Conservation (phyloP, 2,888 invertebrate species). For the Listrodromus nycthemerus region DNA sequence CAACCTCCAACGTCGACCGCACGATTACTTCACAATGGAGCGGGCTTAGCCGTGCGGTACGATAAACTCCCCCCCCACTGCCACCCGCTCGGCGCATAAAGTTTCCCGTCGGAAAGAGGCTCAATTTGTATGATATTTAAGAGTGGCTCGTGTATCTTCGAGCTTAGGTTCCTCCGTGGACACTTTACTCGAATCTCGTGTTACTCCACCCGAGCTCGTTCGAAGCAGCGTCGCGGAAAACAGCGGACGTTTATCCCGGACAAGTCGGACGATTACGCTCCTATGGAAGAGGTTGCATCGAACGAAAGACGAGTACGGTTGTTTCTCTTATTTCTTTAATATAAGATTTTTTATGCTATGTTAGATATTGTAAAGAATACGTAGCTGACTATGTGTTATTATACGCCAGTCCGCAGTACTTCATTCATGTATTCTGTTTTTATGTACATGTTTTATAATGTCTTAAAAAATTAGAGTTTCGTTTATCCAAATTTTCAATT, state of each 20-base stretch:
- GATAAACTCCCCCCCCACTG: background rate
- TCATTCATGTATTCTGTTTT: too few species aligned
- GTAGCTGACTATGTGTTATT: too few species aligned
- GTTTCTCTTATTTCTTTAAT: background rate
- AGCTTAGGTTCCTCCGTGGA: conserved; percentile 29
- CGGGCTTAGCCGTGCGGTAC: background rate
- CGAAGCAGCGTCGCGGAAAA: conserved; percentile 2
- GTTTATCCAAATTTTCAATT: too few species aligned
- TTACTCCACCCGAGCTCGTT: conserved; percentile 7
- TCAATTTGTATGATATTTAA: conserved; percentile 59
- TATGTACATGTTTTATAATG: too few species aligned
- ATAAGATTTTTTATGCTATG: background rate
- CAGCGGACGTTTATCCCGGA: conserved; percentile 17
- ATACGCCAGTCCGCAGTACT: too few species aligned
- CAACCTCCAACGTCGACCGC: conserved; percentile 4
- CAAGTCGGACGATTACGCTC: conserved; percentile 9
- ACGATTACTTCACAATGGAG: conserved; percentile 21
- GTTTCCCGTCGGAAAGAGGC: conserved; percentile 5
- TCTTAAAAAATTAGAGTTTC: too few species aligned
- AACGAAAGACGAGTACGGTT: background rate
- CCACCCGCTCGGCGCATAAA: conserved; percentile 39
- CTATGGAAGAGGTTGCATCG: background rate
- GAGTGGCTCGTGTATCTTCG: conserved; percentile 33
- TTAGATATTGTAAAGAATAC: too few species aligned
- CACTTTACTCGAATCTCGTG: conserved; percentile 49